phyloP scores from a whole-genome alignment of 2,888 invertebrate species.

The Drosophila lacicola region DNA sequence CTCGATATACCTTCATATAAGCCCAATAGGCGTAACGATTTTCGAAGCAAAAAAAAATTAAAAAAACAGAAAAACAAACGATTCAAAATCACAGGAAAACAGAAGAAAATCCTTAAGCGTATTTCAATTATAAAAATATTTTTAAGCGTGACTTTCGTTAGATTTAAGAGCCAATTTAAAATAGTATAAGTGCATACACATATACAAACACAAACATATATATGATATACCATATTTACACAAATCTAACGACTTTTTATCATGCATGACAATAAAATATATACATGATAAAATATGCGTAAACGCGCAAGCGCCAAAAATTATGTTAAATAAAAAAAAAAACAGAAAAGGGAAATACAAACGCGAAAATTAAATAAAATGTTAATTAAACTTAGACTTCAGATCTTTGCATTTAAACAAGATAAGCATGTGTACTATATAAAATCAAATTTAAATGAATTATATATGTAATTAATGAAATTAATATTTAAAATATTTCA shows the following conservation, averaged over 20 bases:
- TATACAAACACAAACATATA: conserved; percentile 36
- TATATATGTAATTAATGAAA: conserved; percentile 52
- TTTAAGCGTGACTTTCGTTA: conserved; percentile 74
- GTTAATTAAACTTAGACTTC: conserved; percentile 64
- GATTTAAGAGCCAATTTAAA: conserved; percentile 55
- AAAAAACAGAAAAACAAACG: conserved; percentile 35
- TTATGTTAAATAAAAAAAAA: conserved; percentile 62
- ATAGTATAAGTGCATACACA: conserved; percentile 41
- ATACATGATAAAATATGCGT: conserved; percentile 71
- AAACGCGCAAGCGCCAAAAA: conserved; percentile 73
- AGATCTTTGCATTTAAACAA: conserved; percentile 68
- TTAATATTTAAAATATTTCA: conserved; percentile 60
- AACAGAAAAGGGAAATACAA: conserved; percentile 9
- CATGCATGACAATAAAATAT: conserved; percentile 80
- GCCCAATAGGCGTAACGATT: conserved; percentile 62
- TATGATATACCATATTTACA: conserved; percentile 64
- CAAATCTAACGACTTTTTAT: conserved; percentile 62
- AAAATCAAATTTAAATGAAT: conserved; percentile 55
- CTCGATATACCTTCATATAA: conserved; percentile 38
- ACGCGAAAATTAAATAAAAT: conserved; percentile 40
- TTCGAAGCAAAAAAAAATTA: conserved; percentile 24
- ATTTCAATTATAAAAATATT: conserved; percentile 50
- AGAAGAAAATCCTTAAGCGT: conserved; percentile 10
- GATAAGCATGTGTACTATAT: conserved; percentile 62
- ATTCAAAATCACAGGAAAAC: conserved; percentile 49